Evolutionary conservation across 1,140 invertebrate species (phyloP), one percentile per base, ranked within the genome.

Genomic region (Heliconius hermathena): DNA sequence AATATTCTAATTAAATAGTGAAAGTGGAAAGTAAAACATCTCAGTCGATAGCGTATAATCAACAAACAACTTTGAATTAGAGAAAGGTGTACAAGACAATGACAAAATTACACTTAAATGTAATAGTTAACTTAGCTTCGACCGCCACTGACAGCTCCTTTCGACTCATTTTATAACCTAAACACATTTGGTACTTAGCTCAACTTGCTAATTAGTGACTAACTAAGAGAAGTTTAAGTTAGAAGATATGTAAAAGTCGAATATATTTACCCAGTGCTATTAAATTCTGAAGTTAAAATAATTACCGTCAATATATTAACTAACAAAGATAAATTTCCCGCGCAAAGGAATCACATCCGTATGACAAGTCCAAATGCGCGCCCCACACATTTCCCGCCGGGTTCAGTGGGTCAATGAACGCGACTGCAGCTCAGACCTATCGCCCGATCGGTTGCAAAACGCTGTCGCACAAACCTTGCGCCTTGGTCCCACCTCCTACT

Each of bases 381-480:
- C 79, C 71, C 70, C 81, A 82, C 83, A 82, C 81, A 79, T 90
- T 90, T 91, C 88, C 87, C 87, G 88, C 82, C 84, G 86, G 87
- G 90, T 92, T 93, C 91, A 92, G 86, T 93, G 85, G 90, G 91
- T 92, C 90, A 92, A 89, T 87, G 91, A 91, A 92, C 91, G 89
- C 89, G 78, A 46, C 75, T 60, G 81, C 81, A 83, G 84, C 79
- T 81, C 86, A 82, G 87, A 92, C 90, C 90, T 90, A 88, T 90
- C 89, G 89, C 76, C 72, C 87, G 88, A 90, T 89, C 83, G 54
- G 88, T 93, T 91, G 90, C 90, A 87, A 89, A 93, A 93, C 90
- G 85, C 81, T 83, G 85, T 84, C 76, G 80, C 38, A 84, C 75
- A 83, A 83, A 85, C 85, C 84, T 84, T 87, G 81, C 81, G 71